Percentiles rank a stretch among this genome's conserved stretches.
These are phyloP conservation scores for Thryonomys swinderianus DNA, from an alignment of 2,113 vertebrate genomes.

Conservation along the genomic window DNA sequence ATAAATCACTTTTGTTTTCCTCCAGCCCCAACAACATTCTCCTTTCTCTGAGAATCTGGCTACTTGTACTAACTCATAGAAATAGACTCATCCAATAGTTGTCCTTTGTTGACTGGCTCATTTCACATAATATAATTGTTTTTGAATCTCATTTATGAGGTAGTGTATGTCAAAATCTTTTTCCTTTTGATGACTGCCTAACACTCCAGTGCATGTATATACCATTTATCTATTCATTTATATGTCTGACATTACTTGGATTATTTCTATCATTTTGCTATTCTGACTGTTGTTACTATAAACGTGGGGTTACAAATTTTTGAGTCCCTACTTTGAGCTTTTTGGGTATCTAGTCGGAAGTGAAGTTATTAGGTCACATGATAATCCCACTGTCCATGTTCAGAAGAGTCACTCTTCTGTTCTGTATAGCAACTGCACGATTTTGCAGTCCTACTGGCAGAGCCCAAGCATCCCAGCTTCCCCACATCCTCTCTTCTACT, in stretches of 20 bases:
- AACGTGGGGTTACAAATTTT: background rate
- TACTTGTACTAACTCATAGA: background rate
- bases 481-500: background rate
- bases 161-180: background rate
- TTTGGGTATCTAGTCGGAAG: background rate
- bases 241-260: background rate
- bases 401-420: background rate
- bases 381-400: background rate
- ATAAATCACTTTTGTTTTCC: background rate
- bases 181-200: background rate
- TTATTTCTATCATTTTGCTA: background rate
- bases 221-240: background rate
- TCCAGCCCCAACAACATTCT: background rate
- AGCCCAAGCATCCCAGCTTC: background rate
- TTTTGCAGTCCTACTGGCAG: background rate
- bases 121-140: background rate
- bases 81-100: background rate
- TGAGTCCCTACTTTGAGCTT: background rate
- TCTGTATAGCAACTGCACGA: background rate
- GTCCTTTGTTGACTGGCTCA: background rate
- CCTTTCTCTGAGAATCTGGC: background rate
- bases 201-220: background rate
- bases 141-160: background rate
- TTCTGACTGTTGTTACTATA: background rate
- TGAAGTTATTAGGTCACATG: background rate